A percentile compares a stretch with the other conserved stretches of the same genome.
phyloP scores from a whole-genome alignment of 2,113 vertebrate species.

The Cottus gobio region DNA sequence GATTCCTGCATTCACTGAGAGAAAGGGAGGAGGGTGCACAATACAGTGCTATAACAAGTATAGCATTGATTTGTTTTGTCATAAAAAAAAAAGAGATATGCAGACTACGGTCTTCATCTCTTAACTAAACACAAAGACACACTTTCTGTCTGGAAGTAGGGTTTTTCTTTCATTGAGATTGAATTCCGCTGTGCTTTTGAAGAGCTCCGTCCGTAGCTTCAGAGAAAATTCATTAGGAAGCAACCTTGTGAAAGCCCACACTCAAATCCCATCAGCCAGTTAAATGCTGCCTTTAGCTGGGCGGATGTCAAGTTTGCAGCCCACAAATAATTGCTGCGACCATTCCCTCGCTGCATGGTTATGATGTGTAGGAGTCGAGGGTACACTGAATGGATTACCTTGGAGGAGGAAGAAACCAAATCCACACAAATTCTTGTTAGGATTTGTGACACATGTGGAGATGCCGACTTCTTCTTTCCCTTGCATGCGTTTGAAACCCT shows the following conservation, averaged over 20 bases:
- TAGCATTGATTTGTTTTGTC: constrained; percentile 67
- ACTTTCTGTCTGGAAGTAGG: constrained; percentile 7
- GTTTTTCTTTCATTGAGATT: constrained; percentile 43
- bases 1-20: constrained; percentile 38
- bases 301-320: constrained; percentile 71
- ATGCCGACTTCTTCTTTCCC: constrained; percentile 29
- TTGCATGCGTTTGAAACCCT: constrained; percentile 6
- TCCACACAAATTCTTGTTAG: constrained; percentile 60
- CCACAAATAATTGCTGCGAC: constrained; percentile 68
- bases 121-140: constrained; percentile 28
- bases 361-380: constrained; percentile 61
- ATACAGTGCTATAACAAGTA: constrained; percentile 41
- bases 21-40: not conserved
- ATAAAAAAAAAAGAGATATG: constrained; percentile 37
- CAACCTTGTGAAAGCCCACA: constrained; percentile 51
- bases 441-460: constrained; percentile 53
- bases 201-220: constrained; percentile 34
- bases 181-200: constrained; percentile 60
- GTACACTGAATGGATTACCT: constrained; percentile 65
- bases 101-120: constrained; percentile 45
- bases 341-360: constrained; percentile 61
- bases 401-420: constrained; percentile 58
- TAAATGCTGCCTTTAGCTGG: constrained; percentile 61
- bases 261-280: constrained; percentile 56
- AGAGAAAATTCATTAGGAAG: constrained; percentile 68